Conservation (phyloP, 1,140 invertebrate species). For the Achatina immaculata region DNA sequence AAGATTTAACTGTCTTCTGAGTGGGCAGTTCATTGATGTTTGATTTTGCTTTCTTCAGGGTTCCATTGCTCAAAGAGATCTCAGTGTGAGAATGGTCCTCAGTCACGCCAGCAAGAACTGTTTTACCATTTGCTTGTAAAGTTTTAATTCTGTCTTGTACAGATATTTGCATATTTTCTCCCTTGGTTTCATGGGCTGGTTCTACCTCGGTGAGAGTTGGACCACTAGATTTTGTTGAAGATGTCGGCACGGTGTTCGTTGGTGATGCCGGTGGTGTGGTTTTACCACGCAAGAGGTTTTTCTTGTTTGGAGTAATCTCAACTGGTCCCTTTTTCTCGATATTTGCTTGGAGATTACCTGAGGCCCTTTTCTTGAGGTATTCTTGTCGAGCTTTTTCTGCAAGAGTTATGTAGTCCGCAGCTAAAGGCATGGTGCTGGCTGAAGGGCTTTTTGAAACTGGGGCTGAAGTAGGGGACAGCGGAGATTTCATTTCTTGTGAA, state of each 20-base stretch:
- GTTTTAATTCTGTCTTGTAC: slow-evolving; percentile 54
- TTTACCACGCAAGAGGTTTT: slow-evolving; percentile 35
- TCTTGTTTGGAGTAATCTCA: slow-evolving; percentile 35
- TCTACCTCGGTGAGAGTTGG: slow-evolving; percentile 43
- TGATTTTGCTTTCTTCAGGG: slow-evolving; percentile 32
- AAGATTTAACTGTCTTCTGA: neutral
- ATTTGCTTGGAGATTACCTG: neutral
- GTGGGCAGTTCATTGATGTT: slow-evolving; percentile 4
- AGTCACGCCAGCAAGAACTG: slow-evolving; percentile 52
- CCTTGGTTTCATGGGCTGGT: slow-evolving; percentile 15
- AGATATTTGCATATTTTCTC: slow-evolving; percentile 42
- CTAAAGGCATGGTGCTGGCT: neutral
- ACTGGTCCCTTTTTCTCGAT: slow-evolving; percentile 39
- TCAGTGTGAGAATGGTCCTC: slow-evolving; percentile 57
- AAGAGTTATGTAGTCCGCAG: slow-evolving; percentile 57
- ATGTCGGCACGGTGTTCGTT: neutral
- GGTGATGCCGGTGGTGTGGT: neutral
- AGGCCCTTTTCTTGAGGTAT: slow-evolving; percentile 55
- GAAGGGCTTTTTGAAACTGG: slow-evolving; percentile 6
- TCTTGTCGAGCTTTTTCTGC: slow-evolving; percentile 64
- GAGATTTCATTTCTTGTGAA: neutral
- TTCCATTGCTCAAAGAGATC: slow-evolving; percentile 32
- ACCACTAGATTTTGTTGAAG: slow-evolving; percentile 3
- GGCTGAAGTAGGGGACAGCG: neutral
- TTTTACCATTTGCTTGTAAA: slow-evolving; percentile 45